These are phyloP conservation scores for Sula dactylatra DNA, from an alignment of 2,113 vertebrate species.

Conservation along the genomic window DNA sequence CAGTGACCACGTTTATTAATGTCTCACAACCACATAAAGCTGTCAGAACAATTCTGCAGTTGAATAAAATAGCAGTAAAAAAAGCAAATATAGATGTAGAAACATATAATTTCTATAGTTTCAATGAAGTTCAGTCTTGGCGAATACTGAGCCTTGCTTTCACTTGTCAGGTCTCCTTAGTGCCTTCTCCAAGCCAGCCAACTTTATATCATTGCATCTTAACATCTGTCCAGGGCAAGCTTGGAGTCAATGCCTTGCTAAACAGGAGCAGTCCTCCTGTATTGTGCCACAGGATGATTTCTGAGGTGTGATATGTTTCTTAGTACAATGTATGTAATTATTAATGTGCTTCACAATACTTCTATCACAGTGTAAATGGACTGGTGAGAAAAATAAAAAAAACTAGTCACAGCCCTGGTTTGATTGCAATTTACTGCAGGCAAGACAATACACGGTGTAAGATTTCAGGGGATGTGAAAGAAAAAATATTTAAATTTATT, in stretches of 20 bases:
- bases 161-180: neutral
- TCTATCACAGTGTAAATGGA: neutral
- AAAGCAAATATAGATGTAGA: neutral
- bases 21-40: neutral
- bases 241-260: neutral
- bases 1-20: neutral
- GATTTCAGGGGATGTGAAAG: neutral
- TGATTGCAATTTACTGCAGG: neutral
- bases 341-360: neutral
- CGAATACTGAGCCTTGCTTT: neutral
- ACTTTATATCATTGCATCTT: neutral
- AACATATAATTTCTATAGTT: neutral
- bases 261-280: neutral
- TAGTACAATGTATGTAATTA: neutral
- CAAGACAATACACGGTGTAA: neutral
- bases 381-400: neutral
- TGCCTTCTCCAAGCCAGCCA: neutral
- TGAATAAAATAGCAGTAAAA: neutral
- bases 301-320: neutral
- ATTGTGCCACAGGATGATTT: neutral
- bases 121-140: neutral
- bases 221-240: neutral
- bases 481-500: neutral
- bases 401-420: neutral
- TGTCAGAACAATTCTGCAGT: neutral